phyloP scores from a whole-genome alignment of 2,113 vertebrate genomes.

The Atrichornis clamosus region DNA sequence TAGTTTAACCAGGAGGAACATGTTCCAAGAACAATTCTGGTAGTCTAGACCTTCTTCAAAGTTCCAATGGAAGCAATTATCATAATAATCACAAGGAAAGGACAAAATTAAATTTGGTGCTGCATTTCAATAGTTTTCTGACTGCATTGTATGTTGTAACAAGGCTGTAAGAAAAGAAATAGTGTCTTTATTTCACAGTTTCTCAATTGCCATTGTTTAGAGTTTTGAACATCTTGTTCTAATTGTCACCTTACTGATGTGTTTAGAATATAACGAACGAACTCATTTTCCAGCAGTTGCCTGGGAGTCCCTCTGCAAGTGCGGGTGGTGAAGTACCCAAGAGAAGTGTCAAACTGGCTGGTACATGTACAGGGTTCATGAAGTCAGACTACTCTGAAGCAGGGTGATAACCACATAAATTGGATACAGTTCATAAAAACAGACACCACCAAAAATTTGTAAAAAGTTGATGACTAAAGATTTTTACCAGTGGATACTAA shows the following conservation, averaged over 20 bases:
- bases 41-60: neutral
- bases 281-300: neutral
- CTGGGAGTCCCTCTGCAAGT: neutral
- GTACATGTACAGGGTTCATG: neutral
- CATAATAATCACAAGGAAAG: neutral
- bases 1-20: neutral
- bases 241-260: neutral
- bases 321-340: neutral
- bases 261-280: neutral
- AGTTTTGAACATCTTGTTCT: neutral
- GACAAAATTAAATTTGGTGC: neutral
- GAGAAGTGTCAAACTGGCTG: neutral
- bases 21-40: neutral
- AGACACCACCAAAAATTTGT: neutral
- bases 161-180: neutral
- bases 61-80: neutral
- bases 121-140: neutral
- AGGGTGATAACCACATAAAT: neutral
- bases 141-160: neutral
- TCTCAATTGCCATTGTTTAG: neutral
- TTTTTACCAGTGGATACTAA: neutral
- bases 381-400: neutral
- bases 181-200: neutral
- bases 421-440: neutral
- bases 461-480: neutral